A percentile compares a stretch with the other conserved stretches of the same genome.
phyloP scores from a whole-genome alignment of 1,140 invertebrate species.

The Eufriesea mexicana region DNA sequence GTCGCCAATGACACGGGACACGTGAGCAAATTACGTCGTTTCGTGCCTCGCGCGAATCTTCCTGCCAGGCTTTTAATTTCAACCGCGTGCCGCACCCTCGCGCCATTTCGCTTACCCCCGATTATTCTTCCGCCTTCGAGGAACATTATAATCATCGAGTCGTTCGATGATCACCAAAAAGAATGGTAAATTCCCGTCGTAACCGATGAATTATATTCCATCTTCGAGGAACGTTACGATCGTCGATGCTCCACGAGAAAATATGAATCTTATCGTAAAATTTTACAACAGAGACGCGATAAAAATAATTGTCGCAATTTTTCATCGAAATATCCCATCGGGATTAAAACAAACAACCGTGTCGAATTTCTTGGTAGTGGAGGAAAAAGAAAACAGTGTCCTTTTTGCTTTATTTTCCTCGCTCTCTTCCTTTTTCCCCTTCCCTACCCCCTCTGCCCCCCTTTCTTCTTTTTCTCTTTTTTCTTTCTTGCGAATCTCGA shows the following conservation, averaged over 20 bases:
- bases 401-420: background rate
- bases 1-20: conserved; percentile 59
- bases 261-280: background rate
- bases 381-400: background rate
- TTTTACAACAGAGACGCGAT: too few relatives aligned
- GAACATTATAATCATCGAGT: conserved; percentile 25
- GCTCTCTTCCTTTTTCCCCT: too few relatives aligned
- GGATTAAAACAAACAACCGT: too few relatives aligned
- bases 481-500: background rate
- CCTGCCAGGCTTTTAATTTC: conserved; percentile 78
- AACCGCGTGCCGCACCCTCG: conserved; percentile 66
- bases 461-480: too few relatives aligned
- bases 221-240: background rate
- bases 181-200: background rate
- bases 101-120: conserved; percentile 23
- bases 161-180: conserved; percentile 18
- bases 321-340: too few relatives aligned
- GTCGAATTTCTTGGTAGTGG: too few relatives aligned
- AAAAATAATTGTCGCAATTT: too few relatives aligned
- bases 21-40: conserved; percentile 67
- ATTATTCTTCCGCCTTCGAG: conserved; percentile 19
- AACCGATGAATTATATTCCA: too few relatives aligned
- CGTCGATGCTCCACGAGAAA: background rate
- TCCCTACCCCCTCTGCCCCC: too few relatives aligned
- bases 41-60: conserved; percentile 56